A percentile compares a stretch with the other conserved stretches of the same genome.
Conservation (phyloP, 2,113 vertebrate species). For the Trematomus loennbergii region DNA sequence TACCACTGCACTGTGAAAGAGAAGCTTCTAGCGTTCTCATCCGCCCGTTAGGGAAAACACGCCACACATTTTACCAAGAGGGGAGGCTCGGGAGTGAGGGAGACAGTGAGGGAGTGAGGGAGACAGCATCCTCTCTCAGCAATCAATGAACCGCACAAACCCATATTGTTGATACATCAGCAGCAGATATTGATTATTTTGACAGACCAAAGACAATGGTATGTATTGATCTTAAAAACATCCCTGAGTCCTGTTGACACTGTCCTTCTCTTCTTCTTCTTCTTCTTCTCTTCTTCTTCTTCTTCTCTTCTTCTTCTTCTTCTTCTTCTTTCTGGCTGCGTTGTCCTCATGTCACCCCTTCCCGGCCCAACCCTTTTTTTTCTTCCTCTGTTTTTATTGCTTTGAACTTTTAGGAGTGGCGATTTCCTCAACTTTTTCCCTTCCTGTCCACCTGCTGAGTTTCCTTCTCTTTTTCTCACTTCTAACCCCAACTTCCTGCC, state of each 20-base stretch:
- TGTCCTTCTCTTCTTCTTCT: background rate
- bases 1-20: slow-evolving; percentile 64
- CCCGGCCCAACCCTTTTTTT: background rate
- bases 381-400: slow-evolving; percentile 8
- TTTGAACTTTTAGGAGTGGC: background rate
- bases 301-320: background rate
- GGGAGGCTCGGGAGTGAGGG: slow-evolving; percentile 21
- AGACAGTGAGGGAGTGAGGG: background rate
- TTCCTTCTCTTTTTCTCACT: background rate
- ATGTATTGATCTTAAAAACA: slow-evolving; percentile 55
- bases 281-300: background rate
- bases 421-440: background rate
- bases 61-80: slow-evolving; percentile 35
- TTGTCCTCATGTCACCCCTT: slow-evolving; percentile 10
- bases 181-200: slow-evolving; percentile 49
- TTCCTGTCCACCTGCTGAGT: slow-evolving; percentile 11
- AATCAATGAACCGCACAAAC: slow-evolving; percentile 36
- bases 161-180: slow-evolving; percentile 49
- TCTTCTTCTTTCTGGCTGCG: slow-evolving; percentile 11
- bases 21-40: slow-evolving; percentile 53
- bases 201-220: slow-evolving; percentile 53
- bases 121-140: slow-evolving; percentile 27
- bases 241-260: slow-evolving; percentile 35
- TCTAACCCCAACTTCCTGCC: background rate
- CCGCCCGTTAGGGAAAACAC: slow-evolving; percentile 61